Base-by-base conservation (phyloP, 2,888 invertebrate genomes). In the Netelia fuscicornis region DNA sequence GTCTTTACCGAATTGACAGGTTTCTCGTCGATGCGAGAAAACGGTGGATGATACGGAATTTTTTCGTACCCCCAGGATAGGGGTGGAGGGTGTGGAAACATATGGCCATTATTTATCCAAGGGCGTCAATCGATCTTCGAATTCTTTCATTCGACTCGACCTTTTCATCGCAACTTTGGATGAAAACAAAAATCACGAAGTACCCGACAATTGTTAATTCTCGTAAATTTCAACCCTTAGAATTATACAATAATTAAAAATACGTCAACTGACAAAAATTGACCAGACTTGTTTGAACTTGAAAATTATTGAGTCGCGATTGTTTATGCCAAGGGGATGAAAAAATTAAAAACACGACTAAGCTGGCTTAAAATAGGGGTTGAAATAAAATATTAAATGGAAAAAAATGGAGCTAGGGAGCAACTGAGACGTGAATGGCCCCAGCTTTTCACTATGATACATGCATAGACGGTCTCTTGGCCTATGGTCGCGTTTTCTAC, bases 401-500 rank as follows among this genome's bases (percentile, higher is more conserved):
- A 6, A 37, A 30, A 30, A 37, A 37, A 37, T 37, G 6, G 6
- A 37, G 37, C 37, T 37, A 37, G 37, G 6, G 0, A 37, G 37
- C 37, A 0, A 37, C 6, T 37, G 6, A 8, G 37, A 8, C 6
- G 6, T 37, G 37, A 37, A 37, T 6, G 6, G 48, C 13, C 3
- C 0, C 8, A 58, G 17, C 20, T 58, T 58, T 58, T 20, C 58
- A 6, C 20, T 20, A 17, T 3, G 10, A 9, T 58, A 58, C 17
- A 3, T 58, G 10, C 20, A 58, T 20, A n/a, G 17, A 20, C 58
- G 20, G 20, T 58, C 20, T 58, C 58, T 48, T 13, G 10, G 11
- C 13, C 48, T 13, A 48, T 58, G 17, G 58, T 20, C 48, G 23
- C 58, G 37, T 30, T 71, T 68, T 78, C 78, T 78, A 83, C 37